Evolutionary conservation across 2,888 invertebrate genomes (phyloP), one percentile per base, ranked within the genome.

Genomic region (Augochlorella aurata): DNA sequence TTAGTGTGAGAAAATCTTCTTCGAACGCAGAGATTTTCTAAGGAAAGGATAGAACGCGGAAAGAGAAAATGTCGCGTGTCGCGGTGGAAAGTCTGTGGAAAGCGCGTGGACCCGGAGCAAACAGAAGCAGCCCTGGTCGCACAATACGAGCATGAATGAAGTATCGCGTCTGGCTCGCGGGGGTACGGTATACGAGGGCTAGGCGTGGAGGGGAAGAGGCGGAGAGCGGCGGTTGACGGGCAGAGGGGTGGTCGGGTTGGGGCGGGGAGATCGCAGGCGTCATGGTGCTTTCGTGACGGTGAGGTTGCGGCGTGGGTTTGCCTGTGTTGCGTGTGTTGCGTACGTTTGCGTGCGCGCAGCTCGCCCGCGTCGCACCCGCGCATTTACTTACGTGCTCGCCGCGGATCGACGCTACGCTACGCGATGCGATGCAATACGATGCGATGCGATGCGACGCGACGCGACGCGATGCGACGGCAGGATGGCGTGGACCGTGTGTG

Each of bases 101-200:
- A 44, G 74, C 58, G 77, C 85, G 72, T 85, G 90, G 91, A 74
- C 71, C 86, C 74, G 16, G 54, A 16, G 14, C 5, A 66, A 21
- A 24, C 38, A 70, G 81, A 61, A 86, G 77, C 92, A 87, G 72
- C 84, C 90, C 91, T 92, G 90, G 82, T 54, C 90, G 90, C 88
- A 91, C 92, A 92, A 92, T 90, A 92, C 92, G 92, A 92, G 92
- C 90, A 93, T 93, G 93, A 93, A 93, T 93, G 93, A 93, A 93
- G 92, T 92, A 93, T 92, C 92, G 91, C 90, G 93, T 92, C 92
- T 91, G 90, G 89, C 89, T 89, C 80, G 90, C 74, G 79, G 79
- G 79, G 82, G 83, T 82, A 89, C 82, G 88, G 77, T 81, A 84
- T 77, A 80, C 77, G 79, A 50, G 29, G 73, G 21, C 67, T 71